Evolutionary conservation across 1,140 invertebrate species (phyloP).

Genomic region (Plutomurus gul): DNA sequence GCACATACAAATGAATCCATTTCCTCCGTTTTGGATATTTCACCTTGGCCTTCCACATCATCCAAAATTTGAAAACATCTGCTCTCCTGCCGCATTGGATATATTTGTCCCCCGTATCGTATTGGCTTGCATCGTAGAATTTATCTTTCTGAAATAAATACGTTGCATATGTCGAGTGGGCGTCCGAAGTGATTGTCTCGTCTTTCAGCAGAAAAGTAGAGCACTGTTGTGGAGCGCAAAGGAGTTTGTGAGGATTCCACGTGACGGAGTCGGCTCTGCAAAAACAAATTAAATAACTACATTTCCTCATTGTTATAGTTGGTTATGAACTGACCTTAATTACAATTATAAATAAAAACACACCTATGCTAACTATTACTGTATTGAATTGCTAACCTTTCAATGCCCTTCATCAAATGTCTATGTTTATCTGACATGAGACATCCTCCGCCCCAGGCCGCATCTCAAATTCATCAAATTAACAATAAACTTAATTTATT

Average conservation of each 20-base stretch:
- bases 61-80: constrained; percentile 95
- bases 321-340: too few species aligned
- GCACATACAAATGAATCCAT: too few species aligned
- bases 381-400: constrained; percentile 58
- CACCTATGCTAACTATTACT: not conserved
- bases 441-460: constrained; percentile 90
- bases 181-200: constrained; percentile 56
- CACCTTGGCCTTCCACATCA: constrained; percentile 94
- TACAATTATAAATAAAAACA: too few species aligned
- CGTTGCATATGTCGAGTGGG: constrained; percentile 63
- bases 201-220: constrained; percentile 75
- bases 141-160: constrained; percentile 97
- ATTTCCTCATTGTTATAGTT: not conserved
- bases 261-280: constrained; percentile 85
- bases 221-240: constrained; percentile 87
- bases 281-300: constrained; percentile 43
- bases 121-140: constrained; percentile 84
- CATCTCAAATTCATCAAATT: constrained; percentile 96
- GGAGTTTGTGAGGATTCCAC: constrained; percentile 92
- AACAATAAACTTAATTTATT: constrained; percentile 63
- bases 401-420: constrained; percentile 74
- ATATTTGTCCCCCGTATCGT: constrained; percentile 92
- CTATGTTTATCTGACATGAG: constrained; percentile 81
- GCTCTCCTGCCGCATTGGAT: constrained; percentile 90
- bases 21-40: too few species aligned